Base-by-base conservation (phyloP, 2,113 vertebrate genomes). In the Burhinus bistriatus region DNA sequence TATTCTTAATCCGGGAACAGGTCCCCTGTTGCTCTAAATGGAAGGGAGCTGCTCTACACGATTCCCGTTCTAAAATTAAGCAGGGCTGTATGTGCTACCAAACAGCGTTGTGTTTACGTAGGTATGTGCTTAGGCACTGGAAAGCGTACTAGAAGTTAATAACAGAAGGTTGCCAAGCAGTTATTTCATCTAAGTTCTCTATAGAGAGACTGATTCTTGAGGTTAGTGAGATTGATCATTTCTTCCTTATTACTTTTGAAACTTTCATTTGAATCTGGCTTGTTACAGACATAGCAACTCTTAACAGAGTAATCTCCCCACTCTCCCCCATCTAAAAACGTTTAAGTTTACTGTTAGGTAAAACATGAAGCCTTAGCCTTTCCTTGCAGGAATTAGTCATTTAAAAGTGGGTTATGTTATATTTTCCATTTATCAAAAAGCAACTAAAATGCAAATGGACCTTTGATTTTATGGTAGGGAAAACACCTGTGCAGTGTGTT, bases 301-400 rank as follows among this genome's bases (percentile, higher is more conserved):
- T 69, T 40, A 27, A 34, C 18, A 73, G 38, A 75, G 38, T 49
- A 42, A 77, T 40, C 64, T 82, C 25, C 55, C 45, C 1, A 1
- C 23, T 45, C 15, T 16, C 2, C 5, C 19, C 55, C 6, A 3
- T 26, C 15, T 59, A 29, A 15, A 30, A 76, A 18, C 6, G 38
- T 59, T 76, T 21, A 34, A 79, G 49, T 40, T 92, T 65, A 42
- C 83, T 75, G 66, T 86, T 52, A 45, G 62, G 21, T 71, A 22
- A 79, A 65, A 36, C 26, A 5, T 1, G 0, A 45, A 84, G 70
- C 45, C 45, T 82, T 52, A 87, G 69, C 45, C 40, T 81, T 87
- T 96, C 95, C 87, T 76, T 90, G 82, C 93, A 91, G 87, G 95
- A 82, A 29, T 93, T 93, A 93, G 89, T 97, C 79, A 71, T 72